phyloP scores from a whole-genome alignment of 1,140 invertebrate species.

The Drosophila lacteicornis region DNA sequence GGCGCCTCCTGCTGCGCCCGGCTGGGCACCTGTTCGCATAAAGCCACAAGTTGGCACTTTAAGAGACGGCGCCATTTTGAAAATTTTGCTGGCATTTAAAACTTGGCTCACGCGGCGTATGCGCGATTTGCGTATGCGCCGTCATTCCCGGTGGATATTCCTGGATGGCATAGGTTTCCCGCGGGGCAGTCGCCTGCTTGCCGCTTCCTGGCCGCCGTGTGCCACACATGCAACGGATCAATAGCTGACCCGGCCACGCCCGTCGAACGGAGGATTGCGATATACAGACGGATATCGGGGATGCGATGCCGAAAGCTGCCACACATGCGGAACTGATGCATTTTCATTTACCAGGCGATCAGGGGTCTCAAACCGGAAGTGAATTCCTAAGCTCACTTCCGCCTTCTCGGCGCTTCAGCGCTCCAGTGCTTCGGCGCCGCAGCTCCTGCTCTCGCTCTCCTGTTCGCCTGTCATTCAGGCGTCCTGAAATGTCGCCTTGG shows the following conservation, averaged over 20 bases:
- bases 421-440: neutral
- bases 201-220: conserved; percentile 56
- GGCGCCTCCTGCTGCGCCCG: conserved; percentile 5
- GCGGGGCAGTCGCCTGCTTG: conserved; percentile 22
- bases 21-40: conserved; percentile 69
- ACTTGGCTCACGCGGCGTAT: conserved; percentile 28
- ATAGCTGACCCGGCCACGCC: conserved; percentile 75
- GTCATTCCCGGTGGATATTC: neutral
- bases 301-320: conserved; percentile 46
- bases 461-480: conserved; percentile 58
- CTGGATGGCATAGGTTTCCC: neutral
- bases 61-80: conserved; percentile 82
- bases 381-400: conserved; percentile 72
- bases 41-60: conserved; percentile 82
- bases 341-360: conserved; percentile 79
- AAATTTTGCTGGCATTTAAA: conserved; percentile 67
- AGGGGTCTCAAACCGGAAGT: conserved; percentile 73
- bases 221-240: conserved; percentile 74
- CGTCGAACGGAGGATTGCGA: conserved; percentile 29
- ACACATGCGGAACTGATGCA: conserved; percentile 84
- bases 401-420: conserved; percentile 2
- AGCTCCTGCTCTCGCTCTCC: conserved; percentile 16
- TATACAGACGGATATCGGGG: conserved; percentile 45
- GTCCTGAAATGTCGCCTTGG: conserved; percentile 73
- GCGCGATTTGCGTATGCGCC: conserved; percentile 23